A percentile compares a stretch with the other conserved stretches of the same genome.
phyloP scores from a whole-genome alignment of 2,888 invertebrate genomes.

The Heliconius ethilla region DNA sequence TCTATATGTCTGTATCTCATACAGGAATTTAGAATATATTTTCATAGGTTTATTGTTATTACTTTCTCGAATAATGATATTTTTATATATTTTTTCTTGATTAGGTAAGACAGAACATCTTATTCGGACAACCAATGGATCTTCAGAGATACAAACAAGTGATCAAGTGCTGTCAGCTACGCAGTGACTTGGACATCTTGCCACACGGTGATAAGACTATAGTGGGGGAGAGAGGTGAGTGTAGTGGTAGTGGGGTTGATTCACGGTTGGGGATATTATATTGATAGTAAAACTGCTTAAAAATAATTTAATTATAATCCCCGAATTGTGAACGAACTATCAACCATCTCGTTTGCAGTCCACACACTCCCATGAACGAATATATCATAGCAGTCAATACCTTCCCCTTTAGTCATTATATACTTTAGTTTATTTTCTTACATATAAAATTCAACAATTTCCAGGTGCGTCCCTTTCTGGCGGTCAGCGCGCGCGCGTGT shows the following conservation, averaged over 20 bases:
- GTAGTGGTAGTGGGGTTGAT: too few relatives aligned
- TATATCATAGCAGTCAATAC: too few relatives aligned
- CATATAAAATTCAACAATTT: neutral
- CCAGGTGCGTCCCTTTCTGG: conserved; percentile 84
- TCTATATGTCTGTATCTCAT: conserved; percentile 82
- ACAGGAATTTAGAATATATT: too few relatives aligned
- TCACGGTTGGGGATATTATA: neutral
- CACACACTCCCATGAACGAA: too few relatives aligned
- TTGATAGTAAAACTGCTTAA: neutral
- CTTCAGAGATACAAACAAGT: conserved; percentile 79
- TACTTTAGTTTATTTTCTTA: neutral
- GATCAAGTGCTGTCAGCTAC: conserved; percentile 82
- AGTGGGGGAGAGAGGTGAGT: conserved; percentile 84
- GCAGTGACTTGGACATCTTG: conserved; percentile 83
- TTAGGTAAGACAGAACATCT: conserved; percentile 87
- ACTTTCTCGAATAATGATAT: too few relatives aligned
- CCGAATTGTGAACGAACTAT: too few relatives aligned
- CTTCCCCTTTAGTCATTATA: too few relatives aligned
- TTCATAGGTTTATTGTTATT: too few relatives aligned
- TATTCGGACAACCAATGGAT: conserved; percentile 86
- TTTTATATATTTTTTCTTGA: too few relatives aligned
- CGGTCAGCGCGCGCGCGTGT: conserved; percentile 85
- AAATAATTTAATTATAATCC: neutral
- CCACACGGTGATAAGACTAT: conserved; percentile 85
- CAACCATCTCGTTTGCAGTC: too few relatives aligned